These are phyloP conservation scores for Phrynosoma blainvillii DNA, from an alignment of 2,113 vertebrate genomes.

Conservation along the genomic window DNA sequence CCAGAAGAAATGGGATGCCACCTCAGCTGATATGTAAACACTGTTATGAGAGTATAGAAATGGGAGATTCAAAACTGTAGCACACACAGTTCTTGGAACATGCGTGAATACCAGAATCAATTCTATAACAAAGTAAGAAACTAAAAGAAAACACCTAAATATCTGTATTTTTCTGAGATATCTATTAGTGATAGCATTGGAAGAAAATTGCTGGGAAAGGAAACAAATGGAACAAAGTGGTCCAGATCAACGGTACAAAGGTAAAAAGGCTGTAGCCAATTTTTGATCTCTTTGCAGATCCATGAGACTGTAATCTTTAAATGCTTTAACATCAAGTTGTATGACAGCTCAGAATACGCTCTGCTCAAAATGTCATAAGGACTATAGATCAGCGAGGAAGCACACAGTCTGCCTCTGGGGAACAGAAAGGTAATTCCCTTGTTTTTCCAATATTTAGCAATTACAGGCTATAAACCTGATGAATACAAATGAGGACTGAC, in stretches of 20 bases:
- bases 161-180: background rate
- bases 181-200: background rate
- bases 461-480: conserved; percentile 36
- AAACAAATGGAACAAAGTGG: conserved; percentile 10
- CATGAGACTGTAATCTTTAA: background rate
- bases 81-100: background rate
- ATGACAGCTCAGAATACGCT: background rate
- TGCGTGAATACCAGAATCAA: background rate
- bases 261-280: background rate
- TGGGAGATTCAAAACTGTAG: background rate
- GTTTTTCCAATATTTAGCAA: conserved; percentile 22
- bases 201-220: background rate
- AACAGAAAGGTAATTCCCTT: conserved; percentile 27
- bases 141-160: background rate
- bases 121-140: background rate
- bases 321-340: conserved; percentile 28
- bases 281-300: conserved; percentile 21
- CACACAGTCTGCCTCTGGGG: accelerated
- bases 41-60: background rate
- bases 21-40: background rate
- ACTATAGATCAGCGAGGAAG: background rate
- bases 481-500: conserved; percentile 29
- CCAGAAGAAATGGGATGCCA: background rate
- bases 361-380: background rate
- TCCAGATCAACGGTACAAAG: conserved; percentile 8